phyloP scores from a whole-genome alignment of 1,140 invertebrate genomes.

The Cydia strobilella region DNA sequence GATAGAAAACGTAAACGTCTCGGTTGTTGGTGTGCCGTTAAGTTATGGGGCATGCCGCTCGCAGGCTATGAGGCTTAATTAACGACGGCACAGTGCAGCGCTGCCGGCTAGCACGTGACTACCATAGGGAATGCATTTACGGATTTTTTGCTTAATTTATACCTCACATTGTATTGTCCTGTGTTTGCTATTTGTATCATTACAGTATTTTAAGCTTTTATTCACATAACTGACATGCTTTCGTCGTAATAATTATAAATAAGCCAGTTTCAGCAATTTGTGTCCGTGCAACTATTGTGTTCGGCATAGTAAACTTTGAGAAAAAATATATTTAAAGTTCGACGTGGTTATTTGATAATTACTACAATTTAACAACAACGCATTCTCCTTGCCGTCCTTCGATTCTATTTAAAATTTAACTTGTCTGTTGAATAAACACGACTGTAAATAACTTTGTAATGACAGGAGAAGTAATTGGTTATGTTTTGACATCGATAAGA shows the following conservation, averaged over 20 bases:
- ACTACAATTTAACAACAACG: conserved; percentile 6
- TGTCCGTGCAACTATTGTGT: conserved; percentile 20
- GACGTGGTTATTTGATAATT: conserved; percentile 16
- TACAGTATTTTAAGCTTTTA: conserved; percentile 32
- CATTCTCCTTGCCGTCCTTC: neutral
- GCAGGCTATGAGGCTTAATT: conserved; percentile 34
- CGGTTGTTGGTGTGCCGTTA: conserved; percentile 35
- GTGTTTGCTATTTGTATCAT: conserved; percentile 28
- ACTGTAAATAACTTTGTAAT: conserved; percentile 67
- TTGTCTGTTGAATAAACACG: conserved; percentile 62
- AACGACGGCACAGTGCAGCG: conserved; percentile 21
- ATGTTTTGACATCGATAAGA: conserved; percentile 58
- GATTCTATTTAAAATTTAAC: conserved; percentile 26
- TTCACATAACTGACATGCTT: conserved; percentile 19
- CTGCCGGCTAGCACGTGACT: conserved; percentile 32
- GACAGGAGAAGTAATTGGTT: conserved; percentile 71
- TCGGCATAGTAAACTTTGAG: neutral
- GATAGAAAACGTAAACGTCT: conserved; percentile 37
- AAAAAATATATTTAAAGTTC: conserved; percentile 26
- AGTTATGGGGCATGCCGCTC: conserved; percentile 27
- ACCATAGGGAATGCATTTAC: conserved; percentile 23
- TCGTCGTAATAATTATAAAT: conserved; percentile 1
- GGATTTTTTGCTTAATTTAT: conserved; percentile 23
- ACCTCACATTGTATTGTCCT: conserved; percentile 23
- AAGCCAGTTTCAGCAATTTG: conserved; percentile 14